Evolutionary conservation across 2,888 invertebrate genomes (phyloP).

Genomic region (Teleogryllus oceanicus): DNA sequence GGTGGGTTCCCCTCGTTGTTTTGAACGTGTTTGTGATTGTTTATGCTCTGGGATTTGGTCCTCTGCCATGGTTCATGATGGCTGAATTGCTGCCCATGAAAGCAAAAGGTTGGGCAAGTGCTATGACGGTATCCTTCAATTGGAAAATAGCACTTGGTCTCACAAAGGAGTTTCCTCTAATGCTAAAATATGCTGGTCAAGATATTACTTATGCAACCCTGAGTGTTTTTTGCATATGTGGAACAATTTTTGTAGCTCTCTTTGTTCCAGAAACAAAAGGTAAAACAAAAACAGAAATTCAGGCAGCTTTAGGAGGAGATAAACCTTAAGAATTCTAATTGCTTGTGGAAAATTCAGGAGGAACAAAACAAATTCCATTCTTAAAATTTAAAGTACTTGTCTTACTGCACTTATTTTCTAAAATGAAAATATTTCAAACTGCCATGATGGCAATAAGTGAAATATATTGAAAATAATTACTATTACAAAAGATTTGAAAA

Average conservation of each 20-base stretch:
- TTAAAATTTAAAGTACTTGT: background rate
- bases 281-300: conserved; percentile 29
- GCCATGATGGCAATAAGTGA: no score
- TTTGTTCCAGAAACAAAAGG: conserved; percentile 35
- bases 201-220: conserved; percentile 31
- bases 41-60: conserved; percentile 47
- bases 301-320: conserved; percentile 24
- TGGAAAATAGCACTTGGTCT: conserved; percentile 45
- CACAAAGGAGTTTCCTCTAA: conserved; percentile 47
- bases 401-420: no score
- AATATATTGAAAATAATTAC: no score
- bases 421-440: no score
- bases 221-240: conserved; percentile 26
- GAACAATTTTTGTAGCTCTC: conserved; percentile 30
- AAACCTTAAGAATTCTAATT: background rate
- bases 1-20: conserved; percentile 46
- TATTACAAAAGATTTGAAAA: no score
- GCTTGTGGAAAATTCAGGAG: background rate
- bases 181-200: conserved; percentile 23
- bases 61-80: conserved; percentile 49
- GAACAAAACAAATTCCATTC: background rate
- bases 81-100: conserved; percentile 48
- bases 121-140: conserved; percentile 46
- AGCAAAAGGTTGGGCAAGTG: conserved; percentile 46
- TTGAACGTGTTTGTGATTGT: conserved; percentile 45